Evolutionary conservation across 2,888 invertebrate genomes (phyloP).

Genomic region (Drosophila yooni): DNA sequence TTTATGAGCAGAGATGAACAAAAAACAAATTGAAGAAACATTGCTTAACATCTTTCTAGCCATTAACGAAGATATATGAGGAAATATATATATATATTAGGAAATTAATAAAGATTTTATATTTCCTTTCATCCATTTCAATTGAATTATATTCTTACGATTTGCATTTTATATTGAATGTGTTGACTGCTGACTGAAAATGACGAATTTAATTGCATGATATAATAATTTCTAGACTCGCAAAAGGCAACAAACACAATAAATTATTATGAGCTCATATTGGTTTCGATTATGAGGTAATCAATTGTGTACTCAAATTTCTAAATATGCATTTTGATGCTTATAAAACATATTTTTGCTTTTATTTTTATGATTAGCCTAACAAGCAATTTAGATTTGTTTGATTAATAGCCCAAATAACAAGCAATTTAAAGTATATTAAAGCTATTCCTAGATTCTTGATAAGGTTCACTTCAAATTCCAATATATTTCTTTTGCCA

Average conservation of each 20-base stretch:
- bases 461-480: conserved; percentile 7
- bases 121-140: neutral
- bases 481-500: conserved; percentile 19
- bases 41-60: neutral
- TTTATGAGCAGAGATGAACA: neutral
- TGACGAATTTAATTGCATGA: neutral
- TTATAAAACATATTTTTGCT: too few species aligned
- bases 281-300: conserved; percentile 3
- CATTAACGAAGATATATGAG: neutral
- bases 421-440: conserved; percentile 14
- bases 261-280: conserved; percentile 4
- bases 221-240: neutral
- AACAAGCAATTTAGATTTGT: neutral
- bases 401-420: neutral
- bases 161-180: neutral
- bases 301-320: neutral
- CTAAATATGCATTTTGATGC: neutral
- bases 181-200: neutral
- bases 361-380: neutral
- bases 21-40: neutral
- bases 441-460: conserved; percentile 1
- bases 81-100: neutral
- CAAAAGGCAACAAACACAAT: neutral
- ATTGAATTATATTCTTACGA: neutral
- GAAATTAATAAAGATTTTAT: neutral